These are phyloP conservation scores for Eupithecia inturbata DNA, from an alignment of 2,888 invertebrate species.

Conservation along the genomic window DNA sequence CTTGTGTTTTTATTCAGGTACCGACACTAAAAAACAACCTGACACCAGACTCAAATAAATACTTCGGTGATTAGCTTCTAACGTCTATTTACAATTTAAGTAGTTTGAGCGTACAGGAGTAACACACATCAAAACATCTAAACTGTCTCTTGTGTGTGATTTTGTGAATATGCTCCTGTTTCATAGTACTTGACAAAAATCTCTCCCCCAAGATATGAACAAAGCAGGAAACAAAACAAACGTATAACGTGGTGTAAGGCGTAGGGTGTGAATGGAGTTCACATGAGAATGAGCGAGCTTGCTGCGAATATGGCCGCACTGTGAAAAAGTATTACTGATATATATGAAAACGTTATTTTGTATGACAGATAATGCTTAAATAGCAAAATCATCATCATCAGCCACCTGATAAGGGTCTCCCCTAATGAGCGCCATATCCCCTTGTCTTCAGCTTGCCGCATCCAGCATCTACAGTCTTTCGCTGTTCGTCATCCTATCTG, in stretches of 20 bases:
- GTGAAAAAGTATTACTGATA: background rate
- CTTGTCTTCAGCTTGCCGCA: no score
- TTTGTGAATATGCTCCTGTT: background rate
- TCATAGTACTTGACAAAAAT: constrained; percentile 8
- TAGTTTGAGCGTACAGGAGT: no score
- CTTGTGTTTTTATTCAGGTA: no score
- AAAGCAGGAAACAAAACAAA: constrained; percentile 11
- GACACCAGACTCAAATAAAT: no score
- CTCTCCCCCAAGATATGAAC: constrained; percentile 6
- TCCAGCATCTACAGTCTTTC: no score
- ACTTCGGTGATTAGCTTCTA: no score
- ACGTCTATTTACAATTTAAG: background rate
- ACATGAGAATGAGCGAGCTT: constrained; percentile 15
- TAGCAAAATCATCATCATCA: background rate
- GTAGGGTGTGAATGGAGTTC: constrained; percentile 10
- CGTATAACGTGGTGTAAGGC: background rate
- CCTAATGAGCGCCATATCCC: no score
- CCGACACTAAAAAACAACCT: no score
- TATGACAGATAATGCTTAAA: background rate
- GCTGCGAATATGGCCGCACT: constrained; percentile 4
- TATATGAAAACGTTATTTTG: background rate
- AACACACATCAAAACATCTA: background rate
- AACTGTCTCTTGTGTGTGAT: background rate
- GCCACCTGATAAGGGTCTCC: no score
- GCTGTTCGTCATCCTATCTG: no score